Evolutionary conservation across 2,113 vertebrate species (phyloP).

Genomic region (Calonectris borealis): DNA sequence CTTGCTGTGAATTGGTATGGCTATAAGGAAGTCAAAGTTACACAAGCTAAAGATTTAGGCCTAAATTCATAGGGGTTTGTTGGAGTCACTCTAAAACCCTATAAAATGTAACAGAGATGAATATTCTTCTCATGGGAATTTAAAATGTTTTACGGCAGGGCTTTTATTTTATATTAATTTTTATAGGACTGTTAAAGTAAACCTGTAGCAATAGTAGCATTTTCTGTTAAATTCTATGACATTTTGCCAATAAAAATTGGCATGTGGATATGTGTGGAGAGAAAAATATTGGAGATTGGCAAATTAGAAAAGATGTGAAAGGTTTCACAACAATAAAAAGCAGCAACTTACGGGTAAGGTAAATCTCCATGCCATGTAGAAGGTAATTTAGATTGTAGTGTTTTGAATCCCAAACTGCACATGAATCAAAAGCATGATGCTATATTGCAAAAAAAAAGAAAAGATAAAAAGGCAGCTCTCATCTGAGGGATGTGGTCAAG

Average conservation of each 20-base stretch:
- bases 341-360: neutral
- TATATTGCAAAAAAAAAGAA: neutral
- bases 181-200: constrained; percentile 10
- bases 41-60: neutral
- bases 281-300: neutral
- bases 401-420: neutral
- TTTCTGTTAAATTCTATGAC: constrained; percentile 45
- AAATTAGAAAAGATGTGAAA: constrained; percentile 2
- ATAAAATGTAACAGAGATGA: constrained; percentile 22
- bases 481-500: neutral
- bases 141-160: neutral
- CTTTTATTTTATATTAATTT: constrained; percentile 36
- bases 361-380: neutral
- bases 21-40: neutral
- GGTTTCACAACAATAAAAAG: neutral
- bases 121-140: neutral
- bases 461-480: neutral
- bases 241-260: neutral
- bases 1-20: neutral
- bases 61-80: neutral
- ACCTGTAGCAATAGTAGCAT: neutral
- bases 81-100: neutral
- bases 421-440: neutral
- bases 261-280: neutral
- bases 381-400: neutral